Percentiles rank a stretch among this genome's conserved stretches.
phyloP scores from a whole-genome alignment of 2,888 invertebrate genomes.

The Leucoma salicis region DNA sequence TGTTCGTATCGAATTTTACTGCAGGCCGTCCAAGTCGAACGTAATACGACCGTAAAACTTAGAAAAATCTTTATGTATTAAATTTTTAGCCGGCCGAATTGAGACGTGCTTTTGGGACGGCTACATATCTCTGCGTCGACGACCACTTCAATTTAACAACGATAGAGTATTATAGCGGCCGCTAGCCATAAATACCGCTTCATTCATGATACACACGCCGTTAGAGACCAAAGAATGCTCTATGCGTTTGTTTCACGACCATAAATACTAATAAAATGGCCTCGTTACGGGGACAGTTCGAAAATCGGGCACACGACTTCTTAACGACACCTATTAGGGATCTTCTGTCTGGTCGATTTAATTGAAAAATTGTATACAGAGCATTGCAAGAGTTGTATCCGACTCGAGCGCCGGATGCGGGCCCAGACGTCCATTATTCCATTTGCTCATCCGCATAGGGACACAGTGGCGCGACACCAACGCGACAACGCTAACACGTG shows the following conservation, averaged over 20 bases:
- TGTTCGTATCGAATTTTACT: slow-evolving; percentile 76
- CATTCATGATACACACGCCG: slow-evolving; percentile 66
- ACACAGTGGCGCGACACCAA: slow-evolving; percentile 49
- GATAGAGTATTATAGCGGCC: slow-evolving; percentile 58
- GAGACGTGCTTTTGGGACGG: slow-evolving; percentile 37
- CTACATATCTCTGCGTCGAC: slow-evolving; percentile 27
- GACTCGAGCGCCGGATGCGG: slow-evolving; percentile 79
- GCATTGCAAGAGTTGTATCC: slow-evolving; percentile 79
- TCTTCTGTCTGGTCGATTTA: slow-evolving; percentile 80
- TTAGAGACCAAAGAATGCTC: slow-evolving; percentile 54
- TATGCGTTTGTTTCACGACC: slow-evolving; percentile 69
- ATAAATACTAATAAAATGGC: slow-evolving; percentile 80
- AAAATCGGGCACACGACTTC: slow-evolving; percentile 81
- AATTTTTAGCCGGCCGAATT: slow-evolving; percentile 48
- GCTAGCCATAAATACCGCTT: slow-evolving; percentile 73
- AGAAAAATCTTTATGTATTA: slow-evolving; percentile 70
- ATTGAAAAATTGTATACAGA: slow-evolving; percentile 82
- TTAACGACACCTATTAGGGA: slow-evolving; percentile 82
- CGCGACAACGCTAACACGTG: slow-evolving; percentile 54
- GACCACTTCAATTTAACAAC: slow-evolving; percentile 51
- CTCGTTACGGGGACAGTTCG: slow-evolving; percentile 78
- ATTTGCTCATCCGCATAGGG: slow-evolving; percentile 81
- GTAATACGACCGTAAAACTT: slow-evolving; percentile 74
- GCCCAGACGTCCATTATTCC: slow-evolving; percentile 81
- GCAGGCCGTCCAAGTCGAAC: slow-evolving; percentile 52